phyloP scores from a whole-genome alignment of 2,888 invertebrate genomes.

The Lasius platythorax region DNA sequence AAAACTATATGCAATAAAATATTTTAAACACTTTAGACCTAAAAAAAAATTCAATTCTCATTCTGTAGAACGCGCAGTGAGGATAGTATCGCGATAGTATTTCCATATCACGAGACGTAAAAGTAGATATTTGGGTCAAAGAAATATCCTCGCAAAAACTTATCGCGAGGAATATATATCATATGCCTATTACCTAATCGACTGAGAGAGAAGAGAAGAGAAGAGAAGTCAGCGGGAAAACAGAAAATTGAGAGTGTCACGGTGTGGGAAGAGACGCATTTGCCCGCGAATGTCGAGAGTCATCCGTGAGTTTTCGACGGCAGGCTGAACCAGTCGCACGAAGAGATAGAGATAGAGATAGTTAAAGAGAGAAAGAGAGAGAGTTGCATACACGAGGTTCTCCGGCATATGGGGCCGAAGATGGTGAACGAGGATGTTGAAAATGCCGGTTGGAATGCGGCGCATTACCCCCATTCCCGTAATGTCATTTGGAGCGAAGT shows the following conservation, averaged over 20 bases:
- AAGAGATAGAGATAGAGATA: conserved; percentile 32
- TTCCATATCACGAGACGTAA: neutral
- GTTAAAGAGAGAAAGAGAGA: neutral
- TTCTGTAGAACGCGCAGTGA: neutral
- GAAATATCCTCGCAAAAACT: neutral
- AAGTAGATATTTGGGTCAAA: conserved; percentile 1
- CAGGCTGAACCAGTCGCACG: conserved; percentile 14
- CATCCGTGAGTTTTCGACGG: conserved; percentile 53
- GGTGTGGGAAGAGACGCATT: conserved; percentile 10
- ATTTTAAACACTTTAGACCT: neutral
- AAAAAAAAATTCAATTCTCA: neutral
- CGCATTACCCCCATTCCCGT: conserved; percentile 67
- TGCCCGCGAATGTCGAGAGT: conserved; percentile 4
- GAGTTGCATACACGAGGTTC: conserved; percentile 55
- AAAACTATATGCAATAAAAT: neutral
- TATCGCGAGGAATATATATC: neutral
- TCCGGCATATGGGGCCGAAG: conserved; percentile 63
- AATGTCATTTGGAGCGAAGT: conserved; percentile 75
- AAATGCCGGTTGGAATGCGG: conserved; percentile 59
- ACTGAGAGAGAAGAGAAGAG: neutral
- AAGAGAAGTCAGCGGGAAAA: conserved; percentile 37
- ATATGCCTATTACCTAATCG: conserved; percentile 23
- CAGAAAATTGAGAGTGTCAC: conserved; percentile 50
- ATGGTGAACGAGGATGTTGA: conserved; percentile 72
- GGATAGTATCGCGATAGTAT: neutral